Conservation (phyloP, 2,113 vertebrate species). For the Phrynosoma platyrhinos region DNA sequence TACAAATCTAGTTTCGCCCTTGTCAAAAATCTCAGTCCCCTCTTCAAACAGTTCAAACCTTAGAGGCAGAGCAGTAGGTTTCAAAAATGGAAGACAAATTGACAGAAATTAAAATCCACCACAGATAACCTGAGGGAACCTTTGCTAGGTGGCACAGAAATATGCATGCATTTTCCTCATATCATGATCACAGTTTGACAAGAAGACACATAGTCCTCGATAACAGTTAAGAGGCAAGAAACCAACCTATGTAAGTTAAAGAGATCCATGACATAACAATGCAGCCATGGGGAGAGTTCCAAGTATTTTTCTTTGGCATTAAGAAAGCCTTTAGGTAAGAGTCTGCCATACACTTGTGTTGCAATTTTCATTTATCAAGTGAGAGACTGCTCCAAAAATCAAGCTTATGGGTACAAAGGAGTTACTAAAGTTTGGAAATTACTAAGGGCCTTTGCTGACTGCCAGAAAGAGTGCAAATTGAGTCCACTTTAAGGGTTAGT, state of each 20-base stretch:
- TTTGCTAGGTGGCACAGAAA: background rate
- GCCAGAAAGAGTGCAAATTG: no score
- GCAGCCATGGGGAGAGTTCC: background rate
- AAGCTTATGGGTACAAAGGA: background rate
- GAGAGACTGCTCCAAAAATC: background rate
- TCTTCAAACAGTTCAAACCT: background rate
- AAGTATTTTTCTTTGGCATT: background rate
- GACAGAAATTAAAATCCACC: background rate
- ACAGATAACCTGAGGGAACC: background rate
- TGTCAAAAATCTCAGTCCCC: background rate
- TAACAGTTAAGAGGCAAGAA: background rate
- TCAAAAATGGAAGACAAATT: background rate
- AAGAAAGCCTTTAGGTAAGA: background rate
- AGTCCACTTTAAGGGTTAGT: no score
- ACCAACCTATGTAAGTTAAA: background rate
- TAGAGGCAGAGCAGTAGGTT: background rate
- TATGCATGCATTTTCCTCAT: background rate
- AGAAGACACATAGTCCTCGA: background rate
- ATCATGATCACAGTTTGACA: background rate
- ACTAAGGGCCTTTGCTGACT: no score
- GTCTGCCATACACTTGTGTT: background rate
- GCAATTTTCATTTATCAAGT: background rate
- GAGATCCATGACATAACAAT: background rate
- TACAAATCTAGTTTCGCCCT: constrained; percentile 46
- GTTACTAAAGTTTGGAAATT: background rate